These are phyloP conservation scores for Apis dorsata DNA, from an alignment of 1,140 invertebrate genomes.

Conservation along the genomic window DNA sequence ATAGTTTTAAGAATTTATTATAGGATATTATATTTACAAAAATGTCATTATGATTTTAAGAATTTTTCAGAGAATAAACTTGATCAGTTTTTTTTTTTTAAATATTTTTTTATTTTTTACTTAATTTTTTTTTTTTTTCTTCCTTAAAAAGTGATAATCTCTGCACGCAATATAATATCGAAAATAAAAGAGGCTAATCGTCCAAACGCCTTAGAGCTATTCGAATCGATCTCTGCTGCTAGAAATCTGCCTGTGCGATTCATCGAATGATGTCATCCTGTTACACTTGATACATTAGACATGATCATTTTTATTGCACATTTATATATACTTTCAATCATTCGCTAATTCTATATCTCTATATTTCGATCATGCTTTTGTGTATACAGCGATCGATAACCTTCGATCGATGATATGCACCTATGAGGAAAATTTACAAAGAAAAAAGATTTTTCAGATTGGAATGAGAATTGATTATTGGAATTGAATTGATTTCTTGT, in stretches of 20 bases:
- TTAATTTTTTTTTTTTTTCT: too few species aligned
- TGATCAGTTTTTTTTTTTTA: too few species aligned
- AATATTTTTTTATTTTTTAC: too few species aligned
- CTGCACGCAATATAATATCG: neutral
- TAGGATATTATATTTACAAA: too few species aligned
- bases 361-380: neutral
- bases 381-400: neutral
- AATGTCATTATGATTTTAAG: too few species aligned
- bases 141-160: neutral
- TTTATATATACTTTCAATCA: neutral
- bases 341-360: neutral
- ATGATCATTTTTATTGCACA: neutral
- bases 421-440: too few species aligned
- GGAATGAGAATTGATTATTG: too few species aligned
- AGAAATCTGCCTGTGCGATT: constrained; percentile 5
- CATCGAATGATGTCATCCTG: neutral
- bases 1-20: too few species aligned
- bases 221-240: constrained; percentile 25
- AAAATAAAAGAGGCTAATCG: constrained; percentile 5
- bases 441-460: too few species aligned
- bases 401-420: too few species aligned
- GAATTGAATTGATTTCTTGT: neutral
- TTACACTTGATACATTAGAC: constrained; percentile 1
- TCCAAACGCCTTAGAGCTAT: constrained; percentile 27
- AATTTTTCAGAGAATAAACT: too few species aligned